These are phyloP conservation scores for Melanogrammus aeglefinus DNA, from an alignment of 2,797 vertebrate species.

Conservation along the genomic window DNA sequence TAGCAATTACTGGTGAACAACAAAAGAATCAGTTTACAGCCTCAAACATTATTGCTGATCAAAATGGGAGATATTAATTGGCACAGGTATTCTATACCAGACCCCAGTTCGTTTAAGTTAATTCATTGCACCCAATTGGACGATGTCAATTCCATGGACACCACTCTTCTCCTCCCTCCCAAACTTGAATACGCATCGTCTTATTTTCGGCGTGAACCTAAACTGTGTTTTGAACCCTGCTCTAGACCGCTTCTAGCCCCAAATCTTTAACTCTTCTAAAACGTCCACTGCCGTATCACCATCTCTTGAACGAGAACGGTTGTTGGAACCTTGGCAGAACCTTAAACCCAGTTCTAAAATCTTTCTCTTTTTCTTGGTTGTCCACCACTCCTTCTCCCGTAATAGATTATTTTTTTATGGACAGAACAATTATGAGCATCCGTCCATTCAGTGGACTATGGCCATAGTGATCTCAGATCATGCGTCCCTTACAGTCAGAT, in stretches of 20 bases:
- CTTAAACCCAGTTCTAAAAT: background rate
- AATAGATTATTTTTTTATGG: conserved; percentile 4
- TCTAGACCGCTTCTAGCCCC: too few relatives aligned
- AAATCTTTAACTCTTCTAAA: too few relatives aligned
- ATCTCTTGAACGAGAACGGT: background rate
- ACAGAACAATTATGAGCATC: background rate
- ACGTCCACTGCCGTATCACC: too few relatives aligned
- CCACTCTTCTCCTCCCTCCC: background rate
- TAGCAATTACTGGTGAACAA: too few relatives aligned
- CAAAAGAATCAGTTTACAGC: too few relatives aligned
- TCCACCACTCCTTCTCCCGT: background rate
- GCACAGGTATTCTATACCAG: background rate
- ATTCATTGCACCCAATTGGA: too few relatives aligned
- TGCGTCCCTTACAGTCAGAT: too few relatives aligned
- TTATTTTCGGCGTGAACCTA: too few relatives aligned
- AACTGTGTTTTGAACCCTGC: too few relatives aligned
- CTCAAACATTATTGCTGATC: background rate
- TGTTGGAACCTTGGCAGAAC: conserved; percentile 4
- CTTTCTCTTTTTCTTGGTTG: background rate
- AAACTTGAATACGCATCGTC: too few relatives aligned
- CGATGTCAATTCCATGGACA: too few relatives aligned
- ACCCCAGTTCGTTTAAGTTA: background rate
- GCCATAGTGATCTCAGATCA: too few relatives aligned
- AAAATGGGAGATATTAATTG: conserved; percentile 7
- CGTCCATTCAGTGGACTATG: conserved; percentile 4